Percentiles rank a stretch among this genome's conserved stretches.
phyloP scores from a whole-genome alignment of 1,140 invertebrate species.

The Helicoverpa zea region DNA sequence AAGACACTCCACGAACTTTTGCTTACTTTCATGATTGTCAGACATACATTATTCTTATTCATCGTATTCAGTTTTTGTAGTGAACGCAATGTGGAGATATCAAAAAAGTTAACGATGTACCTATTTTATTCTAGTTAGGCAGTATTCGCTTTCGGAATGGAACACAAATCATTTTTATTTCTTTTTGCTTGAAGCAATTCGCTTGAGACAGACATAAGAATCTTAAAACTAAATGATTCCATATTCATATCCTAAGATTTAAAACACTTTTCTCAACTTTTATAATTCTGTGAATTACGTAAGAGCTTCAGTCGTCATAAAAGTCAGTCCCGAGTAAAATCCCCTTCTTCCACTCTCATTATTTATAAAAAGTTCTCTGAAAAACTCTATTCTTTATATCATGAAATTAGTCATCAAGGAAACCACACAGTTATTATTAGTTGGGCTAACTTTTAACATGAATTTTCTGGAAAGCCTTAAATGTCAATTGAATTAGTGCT shows the following conservation, averaged over 20 bases:
- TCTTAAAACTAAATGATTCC: constrained; percentile 38
- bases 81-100: constrained; percentile 1
- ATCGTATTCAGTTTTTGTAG: constrained; percentile 15
- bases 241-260: constrained; percentile 46
- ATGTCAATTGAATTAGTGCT: too few species aligned
- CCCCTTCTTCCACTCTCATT: constrained; percentile 33
- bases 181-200: constrained; percentile 36
- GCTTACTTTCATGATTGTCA: constrained; percentile 32
- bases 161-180: constrained; percentile 42
- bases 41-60: constrained; percentile 8
- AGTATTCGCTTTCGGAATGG: constrained; percentile 18
- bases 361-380: constrained; percentile 35
- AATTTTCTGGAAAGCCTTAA: too few species aligned
- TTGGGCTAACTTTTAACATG: too few species aligned
- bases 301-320: constrained; percentile 41
- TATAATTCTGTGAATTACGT: constrained; percentile 39
- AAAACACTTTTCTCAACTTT: constrained; percentile 37
- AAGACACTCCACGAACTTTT: constrained; percentile 17
- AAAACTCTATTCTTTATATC: constrained; percentile 35
- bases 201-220: constrained; percentile 32
- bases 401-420: constrained; percentile 31
- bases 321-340: constrained; percentile 31
- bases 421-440: constrained; percentile 9
- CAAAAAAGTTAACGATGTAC: constrained; percentile 33
- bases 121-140: constrained; percentile 24